Evolutionary conservation across 1,140 invertebrate species (phyloP).

Genomic region (Aphaenogaster ashmeadi): DNA sequence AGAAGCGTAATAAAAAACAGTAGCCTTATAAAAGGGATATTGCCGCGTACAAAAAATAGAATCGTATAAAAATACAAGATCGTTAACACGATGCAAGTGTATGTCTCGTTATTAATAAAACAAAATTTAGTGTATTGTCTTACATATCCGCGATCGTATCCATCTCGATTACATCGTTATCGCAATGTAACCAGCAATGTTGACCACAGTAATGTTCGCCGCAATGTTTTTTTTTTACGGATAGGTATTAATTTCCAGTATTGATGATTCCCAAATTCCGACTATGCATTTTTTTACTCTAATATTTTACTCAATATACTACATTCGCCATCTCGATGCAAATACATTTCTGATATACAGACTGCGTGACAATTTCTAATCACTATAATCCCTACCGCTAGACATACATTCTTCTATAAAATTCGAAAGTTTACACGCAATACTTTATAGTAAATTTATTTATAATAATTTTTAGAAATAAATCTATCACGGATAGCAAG

Average conservation of each 20-base stretch:
- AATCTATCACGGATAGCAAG: not conserved
- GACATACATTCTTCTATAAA: not conserved
- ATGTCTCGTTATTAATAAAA: slow-evolving; percentile 40
- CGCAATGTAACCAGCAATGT: slow-evolving; percentile 14
- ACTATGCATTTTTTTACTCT: not conserved
- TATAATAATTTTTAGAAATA: not conserved
- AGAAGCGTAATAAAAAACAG: slow-evolving; percentile 43
- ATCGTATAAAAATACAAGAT: not conserved
- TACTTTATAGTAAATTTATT: not conserved
- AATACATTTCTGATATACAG: not conserved
- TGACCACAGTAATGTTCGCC: not conserved
- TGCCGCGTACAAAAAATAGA: not conserved
- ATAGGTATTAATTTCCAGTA: slow-evolving; percentile 22
- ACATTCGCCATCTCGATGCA: not conserved
- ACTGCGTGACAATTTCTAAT: not conserved
- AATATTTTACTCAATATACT: not conserved
- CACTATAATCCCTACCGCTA: not conserved
- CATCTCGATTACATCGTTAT: slow-evolving; percentile 50
- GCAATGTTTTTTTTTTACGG: slow-evolving; percentile 6
- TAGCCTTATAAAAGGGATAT: not conserved
- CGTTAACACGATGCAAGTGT: not conserved
- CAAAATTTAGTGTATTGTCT: slow-evolving; percentile 36
- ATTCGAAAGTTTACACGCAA: not conserved
- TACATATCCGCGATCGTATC: not conserved
- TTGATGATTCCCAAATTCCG: slow-evolving; percentile 25